Evolutionary conservation across 2,888 invertebrate genomes (phyloP), one percentile per base, ranked within the genome.

Genomic region (Lysandra bellargus): DNA sequence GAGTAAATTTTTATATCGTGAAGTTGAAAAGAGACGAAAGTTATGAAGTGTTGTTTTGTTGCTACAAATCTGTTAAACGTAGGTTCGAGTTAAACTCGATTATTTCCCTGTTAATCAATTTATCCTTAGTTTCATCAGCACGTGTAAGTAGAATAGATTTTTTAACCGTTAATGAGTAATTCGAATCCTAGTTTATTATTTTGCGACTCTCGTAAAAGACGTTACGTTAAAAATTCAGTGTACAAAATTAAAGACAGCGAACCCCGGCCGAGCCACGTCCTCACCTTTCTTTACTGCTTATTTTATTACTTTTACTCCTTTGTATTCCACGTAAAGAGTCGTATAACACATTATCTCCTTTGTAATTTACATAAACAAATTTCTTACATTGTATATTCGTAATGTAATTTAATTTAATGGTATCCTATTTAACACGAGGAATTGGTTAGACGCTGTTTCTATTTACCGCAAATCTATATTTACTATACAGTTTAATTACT

Each of bases 251-350:
- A 57, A 57, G 49, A 30, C 44, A 37, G 33, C 44, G 74, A 74
- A 74, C 74, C 44, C 44, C 44, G 23, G 49, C 53, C 30, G 44
- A 75, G 49, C 44, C 53, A 44, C 75, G 49, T 76, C 76, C 23
- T 76, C 17, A 53, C 76, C 53, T 76, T 76, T 76, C 75, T 49
- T 75, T 75, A 75, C 49, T 75, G 44, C 44, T 75, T 75, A 44
- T 74, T 74, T 74, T 74, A 74, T 75, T 75, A 75, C 44, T 37
- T 49, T 75, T 75, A 53, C 57, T 76, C 33, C 53, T 76, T 76
- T 76, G 80, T 82, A 80, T 82, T 81, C 79, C 80, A 79, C 78
- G 75, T 75, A 80, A 80, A 40, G 77, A 78, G 74, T 78, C 69
- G 69, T 69, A 69, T 69, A 75, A 75, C 49, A 75, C 44, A 49